Evolutionary conservation across 2,888 invertebrate genomes (phyloP), one percentile per base, ranked within the genome.

Genomic region (Serrognathus titanus): DNA sequence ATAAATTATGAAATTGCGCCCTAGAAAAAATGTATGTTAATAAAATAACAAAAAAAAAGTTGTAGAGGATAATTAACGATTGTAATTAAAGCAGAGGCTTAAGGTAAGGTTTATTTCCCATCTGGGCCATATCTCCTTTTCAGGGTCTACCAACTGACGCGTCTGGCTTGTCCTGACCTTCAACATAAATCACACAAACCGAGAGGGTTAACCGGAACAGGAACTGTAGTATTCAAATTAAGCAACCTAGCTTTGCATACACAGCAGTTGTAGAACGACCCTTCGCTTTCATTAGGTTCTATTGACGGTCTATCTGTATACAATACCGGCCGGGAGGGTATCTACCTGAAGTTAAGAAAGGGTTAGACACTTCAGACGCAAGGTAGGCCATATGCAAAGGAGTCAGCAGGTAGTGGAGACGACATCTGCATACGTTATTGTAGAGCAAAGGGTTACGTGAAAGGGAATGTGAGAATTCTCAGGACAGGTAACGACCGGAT

Each of bases 391-490:
- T 74, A 75, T 75, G 74, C 74, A 75, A 73, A 75, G 57, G 51
- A 57, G 74, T 66, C 75, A 74, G 75, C 75, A 75, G 75, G 74
- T 75, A 74, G 70, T 68, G 67, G 60, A 67, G 69, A 66, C 71
- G 66, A 72, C 74, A 74, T 75, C 74, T 74, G 74, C 73, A 68
- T 67, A 61, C 53, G 60, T 50, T 50, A 52, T 54, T 56, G 43
- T 56, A 40, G 39, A 48, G 45, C 24, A 49, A 50, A 49, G 57
- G 60, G 60, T 59, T 57, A 40, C 38, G 43, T 20, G 48, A 53
- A 50, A 51, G 57, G 57, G 51, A 50, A 51, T 59, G 59, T 52
- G 58, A 58, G 54, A 52, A 62, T 58, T 59, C 52, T 55, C 53
- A 51, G 55, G 67, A 71, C 70, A 71, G 73, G 72, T 73, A 74